Percentiles rank a stretch among this genome's conserved stretches.
phyloP scores from a whole-genome alignment of 1,140 invertebrate species.

The Brachionus manjavacas region DNA sequence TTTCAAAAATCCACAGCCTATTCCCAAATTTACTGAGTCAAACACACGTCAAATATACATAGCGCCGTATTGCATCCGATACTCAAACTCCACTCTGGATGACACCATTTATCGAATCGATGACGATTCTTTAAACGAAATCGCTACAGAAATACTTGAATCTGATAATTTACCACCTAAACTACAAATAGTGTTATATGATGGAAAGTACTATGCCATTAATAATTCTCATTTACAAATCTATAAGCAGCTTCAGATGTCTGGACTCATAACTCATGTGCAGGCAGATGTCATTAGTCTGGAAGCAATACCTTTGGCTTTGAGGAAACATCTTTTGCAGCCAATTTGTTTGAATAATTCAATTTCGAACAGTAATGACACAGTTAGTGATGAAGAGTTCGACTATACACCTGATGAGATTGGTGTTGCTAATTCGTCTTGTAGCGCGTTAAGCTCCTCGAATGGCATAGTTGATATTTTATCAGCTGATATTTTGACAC shows the following conservation, averaged over 20 bases:
- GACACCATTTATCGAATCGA: slow-evolving; percentile 31
- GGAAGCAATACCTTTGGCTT: slow-evolving; percentile 26
- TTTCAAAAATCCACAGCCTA: background rate
- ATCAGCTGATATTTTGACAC: slow-evolving; percentile 18
- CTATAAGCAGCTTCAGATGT: slow-evolving; percentile 32
- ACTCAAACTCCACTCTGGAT: slow-evolving; percentile 35
- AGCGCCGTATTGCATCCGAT: slow-evolving; percentile 25
- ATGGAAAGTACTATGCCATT: slow-evolving; percentile 40
- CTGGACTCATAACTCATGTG: slow-evolving; percentile 37
- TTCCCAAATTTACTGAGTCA: slow-evolving; percentile 20
- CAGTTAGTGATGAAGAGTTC: background rate
- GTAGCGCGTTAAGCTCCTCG: background rate
- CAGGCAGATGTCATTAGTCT: slow-evolving; percentile 37
- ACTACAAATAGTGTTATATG: slow-evolving; percentile 35
- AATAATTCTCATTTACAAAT: slow-evolving; percentile 42
- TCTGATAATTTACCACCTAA: slow-evolving; percentile 41
- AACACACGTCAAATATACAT: slow-evolving; percentile 39
- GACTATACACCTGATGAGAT: background rate
- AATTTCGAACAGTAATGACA: slow-evolving; percentile 2
- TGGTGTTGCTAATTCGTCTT: background rate
- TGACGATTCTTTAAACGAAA: slow-evolving; percentile 31
- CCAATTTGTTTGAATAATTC: slow-evolving; percentile 7
- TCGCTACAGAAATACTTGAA: slow-evolving; percentile 39
- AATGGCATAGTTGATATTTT: background rate
- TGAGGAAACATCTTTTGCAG: slow-evolving; percentile 27